Percentiles rank a stretch among this genome's conserved stretches.
These are phyloP conservation scores for Pygathrix nemaeus DNA, from an alignment of 2,113 vertebrate genomes.

Conservation along the genomic window DNA sequence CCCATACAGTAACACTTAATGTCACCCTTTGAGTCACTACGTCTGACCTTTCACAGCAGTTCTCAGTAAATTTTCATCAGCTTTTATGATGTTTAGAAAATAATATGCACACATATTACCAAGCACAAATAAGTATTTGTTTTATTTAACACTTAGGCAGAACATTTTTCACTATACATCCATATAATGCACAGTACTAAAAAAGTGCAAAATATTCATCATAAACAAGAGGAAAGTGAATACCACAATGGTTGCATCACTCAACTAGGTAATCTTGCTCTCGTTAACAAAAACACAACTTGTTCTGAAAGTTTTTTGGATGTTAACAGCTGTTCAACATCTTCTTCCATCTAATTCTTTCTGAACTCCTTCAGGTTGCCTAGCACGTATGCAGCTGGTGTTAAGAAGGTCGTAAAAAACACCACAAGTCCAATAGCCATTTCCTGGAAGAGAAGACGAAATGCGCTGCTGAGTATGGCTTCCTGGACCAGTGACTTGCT, in stretches of 20 bases:
- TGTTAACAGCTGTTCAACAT: background rate
- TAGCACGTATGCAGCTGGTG: background rate
- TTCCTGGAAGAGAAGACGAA: slow-evolving; percentile 14
- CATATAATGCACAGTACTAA: background rate
- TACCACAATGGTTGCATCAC: background rate
- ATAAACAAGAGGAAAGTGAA: background rate
- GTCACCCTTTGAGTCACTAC: background rate
- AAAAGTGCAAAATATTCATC: background rate
- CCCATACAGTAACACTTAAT: background rate
- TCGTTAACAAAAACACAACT: background rate
- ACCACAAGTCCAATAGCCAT: background rate
- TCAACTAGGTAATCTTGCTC: background rate
- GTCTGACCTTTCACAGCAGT: background rate
- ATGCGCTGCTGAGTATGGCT: background rate
- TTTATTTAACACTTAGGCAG: slow-evolving; percentile 59
- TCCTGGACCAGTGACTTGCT: background rate
- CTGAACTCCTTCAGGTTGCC: background rate
- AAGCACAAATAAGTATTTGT: background rate
- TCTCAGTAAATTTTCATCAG: background rate
- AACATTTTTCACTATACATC: background rate
- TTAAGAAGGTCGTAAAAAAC: background rate
- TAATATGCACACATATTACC: slow-evolving; percentile 3
- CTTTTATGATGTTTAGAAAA: background rate
- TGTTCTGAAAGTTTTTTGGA: background rate
- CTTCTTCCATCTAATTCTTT: slow-evolving; percentile 2